Percentiles rank a stretch among this genome's conserved stretches.
phyloP scores from a whole-genome alignment of 2,888 invertebrate species.

The Cerastis rubricosa region DNA sequence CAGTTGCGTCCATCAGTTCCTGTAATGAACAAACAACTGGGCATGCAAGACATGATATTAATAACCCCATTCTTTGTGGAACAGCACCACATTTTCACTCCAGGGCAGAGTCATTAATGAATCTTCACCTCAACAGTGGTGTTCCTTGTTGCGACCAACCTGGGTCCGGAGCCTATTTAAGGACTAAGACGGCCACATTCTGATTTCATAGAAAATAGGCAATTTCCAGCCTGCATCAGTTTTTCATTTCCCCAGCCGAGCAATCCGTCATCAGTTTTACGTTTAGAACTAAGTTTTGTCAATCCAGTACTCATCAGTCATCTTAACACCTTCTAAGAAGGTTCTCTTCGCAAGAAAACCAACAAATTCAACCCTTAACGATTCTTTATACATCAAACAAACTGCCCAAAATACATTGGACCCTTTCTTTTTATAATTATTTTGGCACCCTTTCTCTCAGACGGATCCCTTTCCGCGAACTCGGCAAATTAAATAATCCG shows the following conservation, averaged over 20 bases:
- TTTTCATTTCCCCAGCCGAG: not conserved
- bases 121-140: too few relatives aligned
- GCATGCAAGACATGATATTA: too few relatives aligned
- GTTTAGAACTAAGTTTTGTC: not conserved
- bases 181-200: too few relatives aligned
- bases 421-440: constrained; percentile 48
- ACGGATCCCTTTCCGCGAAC: constrained; percentile 12
- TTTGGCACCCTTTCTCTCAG: constrained; percentile 19
- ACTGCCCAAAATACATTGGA: constrained; percentile 41
- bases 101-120: too few relatives aligned
- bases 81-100: too few relatives aligned
- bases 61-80: too few relatives aligned
- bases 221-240: not conserved
- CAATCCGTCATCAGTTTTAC: not conserved
- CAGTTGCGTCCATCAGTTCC: too few relatives aligned
- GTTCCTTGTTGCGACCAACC: too few relatives aligned
- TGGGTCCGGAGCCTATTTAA: too few relatives aligned
- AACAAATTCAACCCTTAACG: not conserved
- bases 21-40: too few relatives aligned
- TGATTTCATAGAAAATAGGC: not conserved
- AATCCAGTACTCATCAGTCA: not conserved
- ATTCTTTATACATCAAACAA: constrained; percentile 38
- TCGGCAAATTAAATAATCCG: constrained; percentile 61
- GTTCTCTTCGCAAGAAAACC: not conserved
- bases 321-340: not conserved